Conservation (phyloP, 2,888 invertebrate species). For the Euzophera pinguis region DNA sequence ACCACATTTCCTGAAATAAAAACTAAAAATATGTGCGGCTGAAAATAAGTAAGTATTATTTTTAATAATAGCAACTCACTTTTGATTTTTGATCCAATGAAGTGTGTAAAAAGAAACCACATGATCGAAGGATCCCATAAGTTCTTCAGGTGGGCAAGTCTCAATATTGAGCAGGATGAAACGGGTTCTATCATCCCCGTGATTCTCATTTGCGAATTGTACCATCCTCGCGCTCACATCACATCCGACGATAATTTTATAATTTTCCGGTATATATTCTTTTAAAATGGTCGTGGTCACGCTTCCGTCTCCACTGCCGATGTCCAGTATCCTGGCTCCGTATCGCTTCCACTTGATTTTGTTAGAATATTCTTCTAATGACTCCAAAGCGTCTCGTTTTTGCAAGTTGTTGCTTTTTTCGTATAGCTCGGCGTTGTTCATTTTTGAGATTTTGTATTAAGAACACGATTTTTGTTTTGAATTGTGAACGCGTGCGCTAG, state of each 20-base stretch:
- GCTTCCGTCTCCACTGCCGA: constrained; percentile 88
- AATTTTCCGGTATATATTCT: constrained; percentile 79
- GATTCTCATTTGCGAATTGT: constrained; percentile 79
- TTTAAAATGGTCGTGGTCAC: constrained; percentile 82
- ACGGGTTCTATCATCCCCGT: constrained; percentile 60
- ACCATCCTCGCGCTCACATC: constrained; percentile 88
- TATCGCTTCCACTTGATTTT: constrained; percentile 78
- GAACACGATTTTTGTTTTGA: constrained; percentile 22
- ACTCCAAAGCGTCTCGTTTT: constrained; percentile 75
- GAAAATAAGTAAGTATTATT: neutral
- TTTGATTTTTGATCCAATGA: constrained; percentile 88
- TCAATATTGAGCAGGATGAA: constrained; percentile 81
- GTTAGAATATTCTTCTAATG: constrained; percentile 82
- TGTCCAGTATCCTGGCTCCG: constrained; percentile 79
- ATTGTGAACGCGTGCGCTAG: constrained; percentile 41
- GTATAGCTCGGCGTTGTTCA: constrained; percentile 85
- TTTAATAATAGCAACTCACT: constrained; percentile 63
- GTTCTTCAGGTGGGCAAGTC: constrained; percentile 63
- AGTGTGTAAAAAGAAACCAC: constrained; percentile 88
- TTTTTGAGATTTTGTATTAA: constrained; percentile 39
- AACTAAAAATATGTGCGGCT: neutral
- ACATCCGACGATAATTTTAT: constrained; percentile 78
- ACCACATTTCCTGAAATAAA: no score
- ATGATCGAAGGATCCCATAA: constrained; percentile 81
- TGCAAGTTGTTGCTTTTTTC: constrained; percentile 84